A percentile compares a stretch with the other conserved stretches of the same genome.
Conservation (phyloP, 2,888 invertebrate species). For the Agrochola macilenta region DNA sequence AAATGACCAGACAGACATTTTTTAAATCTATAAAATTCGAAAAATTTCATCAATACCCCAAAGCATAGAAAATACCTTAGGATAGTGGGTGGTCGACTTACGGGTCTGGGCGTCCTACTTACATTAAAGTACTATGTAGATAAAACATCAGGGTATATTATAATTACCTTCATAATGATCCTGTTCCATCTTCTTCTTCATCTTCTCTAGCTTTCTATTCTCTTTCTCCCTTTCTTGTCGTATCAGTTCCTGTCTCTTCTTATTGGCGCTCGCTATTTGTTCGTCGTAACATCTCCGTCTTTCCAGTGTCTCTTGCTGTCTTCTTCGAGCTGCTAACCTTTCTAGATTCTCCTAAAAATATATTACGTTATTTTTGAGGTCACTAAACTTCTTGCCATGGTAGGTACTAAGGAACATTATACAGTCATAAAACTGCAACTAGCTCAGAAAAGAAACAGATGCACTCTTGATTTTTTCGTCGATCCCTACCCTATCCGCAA, state of each 20-base stretch:
- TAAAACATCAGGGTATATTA: neutral
- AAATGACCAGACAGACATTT: neutral
- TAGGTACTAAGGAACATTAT: neutral
- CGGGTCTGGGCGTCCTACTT: neutral
- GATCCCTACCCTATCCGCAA: neutral
- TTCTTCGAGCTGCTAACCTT: slow-evolving; percentile 70
- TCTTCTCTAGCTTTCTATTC: slow-evolving; percentile 79
- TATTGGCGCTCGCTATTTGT: slow-evolving; percentile 83
- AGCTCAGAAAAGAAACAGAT: neutral
- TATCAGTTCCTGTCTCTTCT: slow-evolving; percentile 77
- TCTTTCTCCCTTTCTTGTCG: slow-evolving; percentile 82
- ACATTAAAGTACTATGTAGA: neutral
- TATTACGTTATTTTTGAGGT: too few relatives aligned
- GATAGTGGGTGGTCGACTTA: neutral
- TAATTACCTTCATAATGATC: slow-evolving; percentile 83
- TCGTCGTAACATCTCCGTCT: slow-evolving; percentile 82
- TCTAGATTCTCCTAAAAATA: slow-evolving; percentile 79
- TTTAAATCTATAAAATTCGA: neutral
- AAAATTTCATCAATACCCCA: neutral
- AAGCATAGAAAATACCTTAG: neutral
- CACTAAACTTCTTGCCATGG: too few relatives aligned
- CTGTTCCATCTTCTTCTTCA: slow-evolving; percentile 83
- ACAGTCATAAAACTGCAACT: neutral
- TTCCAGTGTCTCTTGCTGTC: slow-evolving; percentile 80
- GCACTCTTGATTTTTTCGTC: neutral